phyloP scores from a whole-genome alignment of 1,140 invertebrate species.

The Tetraneura akinire region DNA sequence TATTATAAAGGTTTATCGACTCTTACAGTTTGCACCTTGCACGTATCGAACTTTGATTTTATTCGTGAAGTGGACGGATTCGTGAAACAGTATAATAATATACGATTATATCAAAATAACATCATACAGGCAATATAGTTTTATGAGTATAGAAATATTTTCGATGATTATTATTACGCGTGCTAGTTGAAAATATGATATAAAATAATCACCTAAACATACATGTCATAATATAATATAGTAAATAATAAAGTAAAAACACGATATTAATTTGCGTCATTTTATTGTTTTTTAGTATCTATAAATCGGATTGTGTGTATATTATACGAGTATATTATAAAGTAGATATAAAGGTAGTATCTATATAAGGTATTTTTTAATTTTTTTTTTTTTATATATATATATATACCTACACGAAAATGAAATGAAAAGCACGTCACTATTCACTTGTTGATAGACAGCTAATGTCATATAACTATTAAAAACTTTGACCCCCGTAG shows the following conservation, averaged over 20 bases:
- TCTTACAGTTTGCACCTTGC: not conserved
- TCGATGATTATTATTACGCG: no score
- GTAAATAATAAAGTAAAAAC: not conserved
- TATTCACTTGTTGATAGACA: not conserved
- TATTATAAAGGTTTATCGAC: not conserved
- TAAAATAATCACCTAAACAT: not conserved
- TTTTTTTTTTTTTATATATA: not conserved
- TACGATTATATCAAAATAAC: no score
- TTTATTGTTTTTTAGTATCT: not conserved
- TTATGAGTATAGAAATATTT: no score
- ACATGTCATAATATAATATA: not conserved
- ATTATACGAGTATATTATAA: not conserved
- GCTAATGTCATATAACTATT: not conserved
- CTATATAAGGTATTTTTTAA: not conserved
- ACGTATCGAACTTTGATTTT: not conserved
- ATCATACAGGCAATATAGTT: no score
- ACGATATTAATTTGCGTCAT: not conserved
- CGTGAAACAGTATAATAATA: not conserved
- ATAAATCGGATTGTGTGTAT: conserved; percentile 5
- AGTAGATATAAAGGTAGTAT: no score
- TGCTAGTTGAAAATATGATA: no score
- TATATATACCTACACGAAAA: not conserved
- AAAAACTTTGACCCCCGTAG: not conserved
- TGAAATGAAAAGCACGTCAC: not conserved
- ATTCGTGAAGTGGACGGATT: conserved; percentile 26